Percentiles rank a stretch among this genome's conserved stretches.
Evolutionary conservation across 1,140 invertebrate genomes (phyloP).

Genomic region (Bombus sibiricus): DNA sequence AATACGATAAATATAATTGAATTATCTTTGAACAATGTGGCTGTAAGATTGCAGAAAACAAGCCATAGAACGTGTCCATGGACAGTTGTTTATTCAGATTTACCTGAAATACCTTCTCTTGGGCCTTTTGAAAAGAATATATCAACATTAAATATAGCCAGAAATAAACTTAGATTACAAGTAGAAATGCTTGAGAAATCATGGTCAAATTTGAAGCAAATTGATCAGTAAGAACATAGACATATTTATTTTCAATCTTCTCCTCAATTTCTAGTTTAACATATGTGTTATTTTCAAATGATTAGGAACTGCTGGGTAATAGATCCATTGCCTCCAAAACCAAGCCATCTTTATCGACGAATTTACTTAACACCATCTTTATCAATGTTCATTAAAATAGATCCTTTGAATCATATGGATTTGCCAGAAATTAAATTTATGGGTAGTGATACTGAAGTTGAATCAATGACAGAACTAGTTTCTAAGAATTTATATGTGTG

Average conservation of each 20-base stretch:
- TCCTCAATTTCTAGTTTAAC: not conserved
- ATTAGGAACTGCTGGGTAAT: conserved; percentile 75
- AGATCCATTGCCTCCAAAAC: conserved; percentile 76
- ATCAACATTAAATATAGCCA: conserved; percentile 62
- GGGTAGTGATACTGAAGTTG: conserved; percentile 73
- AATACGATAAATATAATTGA: conserved; percentile 64
- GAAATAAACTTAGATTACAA: conserved; percentile 65
- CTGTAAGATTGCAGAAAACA: conserved; percentile 56
- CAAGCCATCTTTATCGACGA: conserved; percentile 76
- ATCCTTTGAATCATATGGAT: conserved; percentile 69
- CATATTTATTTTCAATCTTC: not conserved
- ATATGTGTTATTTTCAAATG: conserved; percentile 24
- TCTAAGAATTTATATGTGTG: conserved; percentile 70
- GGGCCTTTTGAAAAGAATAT: conserved; percentile 62
- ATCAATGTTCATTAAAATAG: conserved; percentile 75
- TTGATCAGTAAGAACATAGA: conserved; percentile 70
- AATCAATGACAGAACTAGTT: conserved; percentile 67
- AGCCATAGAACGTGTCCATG: conserved; percentile 61
- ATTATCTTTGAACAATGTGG: conserved; percentile 64
- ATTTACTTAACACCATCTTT: conserved; percentile 75
- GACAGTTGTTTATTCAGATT: conserved; percentile 75
- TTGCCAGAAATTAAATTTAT: conserved; percentile 78
- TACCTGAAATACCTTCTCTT: conserved; percentile 69
- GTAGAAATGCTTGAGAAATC: conserved; percentile 67
- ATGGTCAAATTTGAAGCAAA: conserved; percentile 73